Conservation (phyloP, 2,113 vertebrate species). For the Poecilia latipinna region DNA sequence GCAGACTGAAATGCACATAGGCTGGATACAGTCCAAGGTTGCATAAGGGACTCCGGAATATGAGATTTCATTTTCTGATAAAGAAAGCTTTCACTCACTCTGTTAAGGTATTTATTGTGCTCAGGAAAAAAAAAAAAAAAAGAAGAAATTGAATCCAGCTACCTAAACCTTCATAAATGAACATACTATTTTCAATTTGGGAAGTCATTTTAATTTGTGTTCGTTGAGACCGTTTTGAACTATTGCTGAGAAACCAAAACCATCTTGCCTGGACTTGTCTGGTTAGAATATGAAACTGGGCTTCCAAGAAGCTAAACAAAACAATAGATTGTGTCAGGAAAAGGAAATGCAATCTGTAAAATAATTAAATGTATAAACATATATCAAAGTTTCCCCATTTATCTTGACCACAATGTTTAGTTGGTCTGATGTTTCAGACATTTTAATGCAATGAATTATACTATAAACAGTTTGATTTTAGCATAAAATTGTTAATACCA, state of each 20-base stretch:
- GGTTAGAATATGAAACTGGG: neutral
- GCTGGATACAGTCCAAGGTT: constrained; percentile 32
- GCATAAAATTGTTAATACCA: constrained; percentile 14
- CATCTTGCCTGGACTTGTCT: neutral
- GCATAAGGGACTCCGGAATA: constrained; percentile 50
- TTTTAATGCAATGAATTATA: constrained; percentile 5
- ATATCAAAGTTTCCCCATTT: neutral
- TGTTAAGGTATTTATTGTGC: constrained; percentile 62
- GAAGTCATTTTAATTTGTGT: constrained; percentile 20
- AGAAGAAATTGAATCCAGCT: constrained; percentile 49
- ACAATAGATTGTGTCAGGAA: neutral
- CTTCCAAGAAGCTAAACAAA: neutral
- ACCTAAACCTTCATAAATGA: constrained; percentile 19
- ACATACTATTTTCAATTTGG: constrained; percentile 13
- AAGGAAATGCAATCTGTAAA: neutral
- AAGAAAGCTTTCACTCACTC: constrained; percentile 52
- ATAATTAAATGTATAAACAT: neutral
- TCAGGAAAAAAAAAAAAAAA: constrained; percentile 18
- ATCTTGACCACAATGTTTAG: neutral
- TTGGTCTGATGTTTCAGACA: neutral
- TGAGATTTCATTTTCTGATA: constrained; percentile 77
- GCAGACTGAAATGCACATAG: constrained; percentile 38
- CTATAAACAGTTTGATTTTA: neutral
- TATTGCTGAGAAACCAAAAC: constrained; percentile 17
- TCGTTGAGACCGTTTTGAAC: constrained; percentile 2